These are phyloP conservation scores for Riptortus pedestris DNA, from an alignment of 1,140 invertebrate species.

Conservation along the genomic window DNA sequence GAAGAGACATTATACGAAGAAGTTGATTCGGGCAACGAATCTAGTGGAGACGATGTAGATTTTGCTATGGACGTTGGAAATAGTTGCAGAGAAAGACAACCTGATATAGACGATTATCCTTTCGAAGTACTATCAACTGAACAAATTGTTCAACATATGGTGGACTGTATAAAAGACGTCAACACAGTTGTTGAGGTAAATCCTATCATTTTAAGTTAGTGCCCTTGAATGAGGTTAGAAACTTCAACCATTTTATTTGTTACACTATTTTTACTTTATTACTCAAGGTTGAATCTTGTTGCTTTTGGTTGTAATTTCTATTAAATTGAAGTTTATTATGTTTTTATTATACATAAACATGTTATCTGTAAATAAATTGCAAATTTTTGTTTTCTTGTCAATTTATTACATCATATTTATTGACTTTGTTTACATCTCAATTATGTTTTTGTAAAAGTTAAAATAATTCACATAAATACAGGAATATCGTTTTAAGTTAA, in stretches of 20 bases:
- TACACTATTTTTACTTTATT: constrained; percentile 14
- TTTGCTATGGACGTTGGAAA: constrained; percentile 80
- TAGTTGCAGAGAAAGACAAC: constrained; percentile 60
- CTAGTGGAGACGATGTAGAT: constrained; percentile 80
- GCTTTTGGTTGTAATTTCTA: background rate
- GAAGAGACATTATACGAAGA: constrained; percentile 77
- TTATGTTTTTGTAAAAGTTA: too few species aligned
- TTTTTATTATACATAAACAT: too few species aligned
- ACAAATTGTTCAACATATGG: constrained; percentile 94
- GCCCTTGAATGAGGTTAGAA: constrained; percentile 27
- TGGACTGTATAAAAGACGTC: constrained; percentile 92
- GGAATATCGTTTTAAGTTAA: too few species aligned
- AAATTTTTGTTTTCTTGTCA: too few species aligned
- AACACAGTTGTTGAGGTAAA: constrained; percentile 74
- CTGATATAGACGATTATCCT: constrained; percentile 79
- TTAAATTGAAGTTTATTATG: too few species aligned
- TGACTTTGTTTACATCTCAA: too few species aligned
- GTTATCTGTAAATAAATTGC: too few species aligned
- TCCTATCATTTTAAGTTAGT: constrained; percentile 6
- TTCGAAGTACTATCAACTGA: constrained; percentile 91
- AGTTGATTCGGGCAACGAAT: constrained; percentile 83
- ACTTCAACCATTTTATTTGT: constrained; percentile 6
- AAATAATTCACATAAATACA: too few species aligned
- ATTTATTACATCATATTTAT: too few species aligned
- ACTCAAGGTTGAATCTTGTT: background rate